Conservation (phyloP, 2,113 vertebrate species). For the Rhynchopsitta pachyrhyncha region DNA sequence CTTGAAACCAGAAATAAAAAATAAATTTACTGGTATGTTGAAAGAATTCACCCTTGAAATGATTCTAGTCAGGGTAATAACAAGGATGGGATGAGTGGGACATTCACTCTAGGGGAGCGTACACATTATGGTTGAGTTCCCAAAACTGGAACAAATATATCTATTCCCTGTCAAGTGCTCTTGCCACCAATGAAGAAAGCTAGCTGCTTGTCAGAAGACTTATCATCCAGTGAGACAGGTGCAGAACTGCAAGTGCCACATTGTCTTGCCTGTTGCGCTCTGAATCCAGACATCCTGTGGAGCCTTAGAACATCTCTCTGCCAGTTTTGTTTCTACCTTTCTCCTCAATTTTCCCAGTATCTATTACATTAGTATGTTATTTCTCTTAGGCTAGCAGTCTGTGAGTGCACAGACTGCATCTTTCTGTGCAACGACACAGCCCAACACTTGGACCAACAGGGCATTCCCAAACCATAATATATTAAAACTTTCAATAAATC, state of each 20-base stretch:
- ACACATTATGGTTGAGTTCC: background rate
- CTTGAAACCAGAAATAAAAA: background rate
- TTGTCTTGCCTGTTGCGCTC: background rate
- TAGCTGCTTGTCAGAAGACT: background rate
- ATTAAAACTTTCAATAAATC: background rate
- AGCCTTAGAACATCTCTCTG: background rate
- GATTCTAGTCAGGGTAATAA: background rate
- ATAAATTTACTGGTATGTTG: background rate
- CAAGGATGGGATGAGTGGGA: background rate
- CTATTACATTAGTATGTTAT: background rate
- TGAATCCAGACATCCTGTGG: background rate
- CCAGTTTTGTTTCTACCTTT: background rate
- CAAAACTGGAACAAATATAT: background rate
- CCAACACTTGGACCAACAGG: background rate
- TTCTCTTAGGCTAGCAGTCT: background rate
- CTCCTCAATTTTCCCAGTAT: background rate
- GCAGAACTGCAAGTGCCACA: background rate
- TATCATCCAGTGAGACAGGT: background rate
- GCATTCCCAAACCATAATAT: background rate
- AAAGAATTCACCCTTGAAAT: background rate
- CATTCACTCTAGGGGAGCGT: background rate
- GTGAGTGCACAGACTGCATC: background rate
- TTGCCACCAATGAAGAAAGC: background rate
- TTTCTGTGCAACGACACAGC: background rate
- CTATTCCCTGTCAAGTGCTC: background rate